Evolutionary conservation across 2,888 invertebrate species (phyloP).

Genomic region (Apamea sordens): DNA sequence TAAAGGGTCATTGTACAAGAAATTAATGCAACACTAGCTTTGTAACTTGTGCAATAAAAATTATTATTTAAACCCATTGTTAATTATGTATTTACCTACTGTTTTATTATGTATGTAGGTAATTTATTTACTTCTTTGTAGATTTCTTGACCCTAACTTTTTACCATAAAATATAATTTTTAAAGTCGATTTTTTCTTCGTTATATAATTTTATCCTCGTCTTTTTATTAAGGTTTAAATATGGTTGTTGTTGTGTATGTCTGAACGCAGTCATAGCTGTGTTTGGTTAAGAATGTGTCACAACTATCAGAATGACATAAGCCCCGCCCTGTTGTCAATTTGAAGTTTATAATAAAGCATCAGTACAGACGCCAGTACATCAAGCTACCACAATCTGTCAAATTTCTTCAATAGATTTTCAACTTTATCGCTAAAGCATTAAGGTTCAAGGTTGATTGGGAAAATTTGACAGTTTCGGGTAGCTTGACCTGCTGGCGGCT

Average conservation of each 20-base stretch:
- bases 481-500: no score
- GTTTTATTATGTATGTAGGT: constrained; percentile 36
- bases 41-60: constrained; percentile 51
- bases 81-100: constrained; percentile 29
- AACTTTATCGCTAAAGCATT: no score
- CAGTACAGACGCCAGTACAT: no score
- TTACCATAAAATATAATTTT: background rate
- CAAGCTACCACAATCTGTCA: no score
- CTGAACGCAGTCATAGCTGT: background rate
- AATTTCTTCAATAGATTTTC: no score
- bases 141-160: background rate
- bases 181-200: background rate
- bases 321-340: background rate
- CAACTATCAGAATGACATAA: no score
- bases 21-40: constrained; percentile 68
- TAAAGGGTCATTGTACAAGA: constrained; percentile 76
- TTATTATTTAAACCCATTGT: constrained; percentile 35
- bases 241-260: background rate
- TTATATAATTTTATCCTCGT: background rate
- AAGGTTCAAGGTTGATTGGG: no score
- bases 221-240: background rate
- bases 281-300: background rate
- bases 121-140: constrained; percentile 38
- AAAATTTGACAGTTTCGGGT: no score
- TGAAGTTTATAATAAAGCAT: background rate